Percentiles rank a stretch among this genome's conserved stretches.
Evolutionary conservation across 2,113 vertebrate genomes (phyloP).

Genomic region (Hippopotamus amphibius): DNA sequence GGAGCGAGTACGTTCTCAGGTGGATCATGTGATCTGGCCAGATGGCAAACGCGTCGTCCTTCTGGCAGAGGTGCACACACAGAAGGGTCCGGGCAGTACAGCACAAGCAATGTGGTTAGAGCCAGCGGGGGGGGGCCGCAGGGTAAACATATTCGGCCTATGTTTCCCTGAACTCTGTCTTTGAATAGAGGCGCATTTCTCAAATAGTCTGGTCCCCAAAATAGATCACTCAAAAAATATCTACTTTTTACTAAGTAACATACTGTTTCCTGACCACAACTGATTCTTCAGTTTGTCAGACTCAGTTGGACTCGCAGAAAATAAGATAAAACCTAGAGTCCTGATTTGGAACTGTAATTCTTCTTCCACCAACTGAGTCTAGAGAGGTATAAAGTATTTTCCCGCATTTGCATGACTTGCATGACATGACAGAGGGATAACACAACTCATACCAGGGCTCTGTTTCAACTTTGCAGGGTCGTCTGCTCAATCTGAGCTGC

Average conservation of each 20-base stretch:
- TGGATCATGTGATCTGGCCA: conserved; percentile 99
- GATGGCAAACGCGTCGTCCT: conserved; percentile 97
- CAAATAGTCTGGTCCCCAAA: neutral
- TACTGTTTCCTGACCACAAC: neutral
- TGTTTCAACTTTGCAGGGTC: conserved; percentile 89
- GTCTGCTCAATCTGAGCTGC: conserved; percentile 98
- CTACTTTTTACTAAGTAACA: conserved; percentile 19
- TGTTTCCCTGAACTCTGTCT: neutral
- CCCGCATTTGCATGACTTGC: neutral
- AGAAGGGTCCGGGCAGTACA: too few relatives aligned
- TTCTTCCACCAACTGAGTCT: neutral
- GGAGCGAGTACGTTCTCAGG: conserved; percentile 98
- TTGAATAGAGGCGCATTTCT: neutral
- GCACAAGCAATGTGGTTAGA: neutral
- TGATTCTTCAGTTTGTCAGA: conserved; percentile 23
- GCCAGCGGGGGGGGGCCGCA: fast-evolving
- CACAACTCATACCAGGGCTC: neutral
- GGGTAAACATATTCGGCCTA: neutral
- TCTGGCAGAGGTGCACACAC: conserved; percentile 93
- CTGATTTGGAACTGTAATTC: neutral
- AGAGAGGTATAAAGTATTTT: neutral
- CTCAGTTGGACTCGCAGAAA: neutral
- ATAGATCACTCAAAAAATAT: neutral
- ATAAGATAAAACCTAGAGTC: neutral
- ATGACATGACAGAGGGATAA: neutral